Evolutionary conservation across 2,888 invertebrate genomes (phyloP), one percentile per base, ranked within the genome.

Genomic region (Stenodera caucasica): DNA sequence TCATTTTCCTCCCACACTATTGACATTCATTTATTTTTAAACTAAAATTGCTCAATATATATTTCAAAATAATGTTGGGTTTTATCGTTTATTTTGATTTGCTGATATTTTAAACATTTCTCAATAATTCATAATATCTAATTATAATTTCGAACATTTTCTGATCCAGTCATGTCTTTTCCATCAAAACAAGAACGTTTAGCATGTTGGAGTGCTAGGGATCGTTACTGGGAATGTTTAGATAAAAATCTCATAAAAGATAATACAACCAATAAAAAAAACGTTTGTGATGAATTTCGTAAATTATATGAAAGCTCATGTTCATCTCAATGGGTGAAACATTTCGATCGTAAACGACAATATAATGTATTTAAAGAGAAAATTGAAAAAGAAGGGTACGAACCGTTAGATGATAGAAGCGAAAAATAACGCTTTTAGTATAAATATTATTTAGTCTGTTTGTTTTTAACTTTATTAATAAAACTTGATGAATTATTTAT

Each of bases 181-280:
- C 91, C 91, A 62, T 86, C 85, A 73, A 94, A 89, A 85, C 86
- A 88, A 70, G 88, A 90, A 76, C 87, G 93, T 70, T 84, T 88
- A 75, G 83, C 84, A 74, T 97, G 97, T 81, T 96, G 96, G 95
- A 83, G 84, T 67, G 85, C 90, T 65, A 86, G 94, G 74, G 96
- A 97, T 82, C 84, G 85, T 57, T 95, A 91, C 80, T 97, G 96
- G 95, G 87, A 90, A 72, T 97, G 97, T 81, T 83, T 97, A 71
- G 92, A 93, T 78, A 82, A 84, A 65, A 85, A 84, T 65, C 59
- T 57, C 4, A 57, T 61, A 23, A 86, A 86, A 72, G 89, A 86
- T 56, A 84, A 82, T 76, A 80, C 83, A 55, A 49, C 18, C n/a
- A 80, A 79, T 58, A 80, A 79, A 67, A 82, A 82, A 8, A 83